Conservation (phyloP, 2,888 invertebrate genomes). For the Anoplius nigerrimus region DNA sequence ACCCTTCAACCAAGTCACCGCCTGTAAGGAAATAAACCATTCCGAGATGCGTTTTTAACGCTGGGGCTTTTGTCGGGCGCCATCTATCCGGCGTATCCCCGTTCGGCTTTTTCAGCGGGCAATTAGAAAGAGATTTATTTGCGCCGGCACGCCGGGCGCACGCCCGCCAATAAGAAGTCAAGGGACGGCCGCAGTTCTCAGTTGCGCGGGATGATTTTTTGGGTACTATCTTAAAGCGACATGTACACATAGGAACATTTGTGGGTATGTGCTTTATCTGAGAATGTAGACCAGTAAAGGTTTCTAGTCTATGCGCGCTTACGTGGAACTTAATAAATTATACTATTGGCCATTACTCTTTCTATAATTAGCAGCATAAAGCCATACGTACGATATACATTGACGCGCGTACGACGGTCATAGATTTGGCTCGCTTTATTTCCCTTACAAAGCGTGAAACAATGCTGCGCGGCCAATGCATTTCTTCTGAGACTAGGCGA, state of each 20-base stretch:
- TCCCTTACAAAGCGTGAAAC: slow-evolving; percentile 52
- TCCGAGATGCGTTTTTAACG: slow-evolving; percentile 42
- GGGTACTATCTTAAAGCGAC: slow-evolving; percentile 26
- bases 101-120: slow-evolving; percentile 66
- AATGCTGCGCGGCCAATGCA: slow-evolving; percentile 43
- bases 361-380: no score
- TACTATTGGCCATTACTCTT: no score
- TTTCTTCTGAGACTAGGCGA: slow-evolving; percentile 47
- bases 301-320: no score
- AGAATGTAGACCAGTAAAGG: no score
- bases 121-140: slow-evolving; percentile 73
- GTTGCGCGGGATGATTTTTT: slow-evolving; percentile 45
- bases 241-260: neutral
- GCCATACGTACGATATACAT: no score
- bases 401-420: slow-evolving; percentile 19
- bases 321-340: no score
- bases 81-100: slow-evolving; percentile 57
- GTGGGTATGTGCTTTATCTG: slow-evolving; percentile 8
- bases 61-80: slow-evolving; percentile 67
- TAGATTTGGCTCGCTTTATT: slow-evolving; percentile 20
- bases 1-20: slow-evolving; percentile 11
- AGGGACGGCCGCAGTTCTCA: slow-evolving; percentile 23
- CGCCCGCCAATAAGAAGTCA: slow-evolving; percentile 37
- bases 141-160: slow-evolving; percentile 59
- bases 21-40: slow-evolving; percentile 48